A percentile compares a stretch with the other conserved stretches of the same genome.
These are phyloP conservation scores for Prorops nasuta DNA, from an alignment of 1,140 invertebrate genomes.

Conservation along the genomic window DNA sequence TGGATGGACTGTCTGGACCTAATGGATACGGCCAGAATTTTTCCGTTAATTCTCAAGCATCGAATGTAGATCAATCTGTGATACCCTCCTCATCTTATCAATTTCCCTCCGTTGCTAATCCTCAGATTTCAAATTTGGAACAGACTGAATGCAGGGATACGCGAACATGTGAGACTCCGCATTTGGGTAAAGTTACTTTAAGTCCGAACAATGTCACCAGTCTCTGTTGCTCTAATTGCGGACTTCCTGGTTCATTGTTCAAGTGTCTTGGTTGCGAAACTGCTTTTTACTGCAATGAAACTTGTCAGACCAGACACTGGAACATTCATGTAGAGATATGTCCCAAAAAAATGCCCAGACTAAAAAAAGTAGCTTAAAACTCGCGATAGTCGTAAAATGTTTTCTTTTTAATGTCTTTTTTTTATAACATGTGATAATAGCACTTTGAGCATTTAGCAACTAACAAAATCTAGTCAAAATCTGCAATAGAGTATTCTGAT, in stretches of 20 bases:
- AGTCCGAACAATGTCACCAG: conserved; percentile 12
- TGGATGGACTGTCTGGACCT: no score
- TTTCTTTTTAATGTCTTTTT: neutral
- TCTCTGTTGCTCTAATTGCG: conserved; percentile 37
- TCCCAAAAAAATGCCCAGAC: conserved; percentile 47
- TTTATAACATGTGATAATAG: no score
- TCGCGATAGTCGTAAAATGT: neutral
- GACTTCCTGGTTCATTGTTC: conserved; percentile 28
- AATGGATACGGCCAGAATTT: no score
- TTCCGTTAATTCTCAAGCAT: no score
- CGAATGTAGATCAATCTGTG: no score
- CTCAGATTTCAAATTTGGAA: no score
- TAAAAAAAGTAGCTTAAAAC: conserved; percentile 40
- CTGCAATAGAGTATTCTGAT: no score
- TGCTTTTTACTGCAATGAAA: conserved; percentile 45
- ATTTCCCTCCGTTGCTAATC: no score
- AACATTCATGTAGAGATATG: conserved; percentile 39
- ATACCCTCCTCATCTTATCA: no score
- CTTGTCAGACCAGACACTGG: conserved; percentile 47
- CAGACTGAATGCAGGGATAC: no score
- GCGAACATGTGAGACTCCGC: conserved; percentile 38
- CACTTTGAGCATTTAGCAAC: no score
- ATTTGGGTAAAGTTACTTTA: conserved; percentile 36
- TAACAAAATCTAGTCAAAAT: no score
- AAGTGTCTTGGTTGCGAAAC: conserved; percentile 47